A percentile compares a stretch with the other conserved stretches of the same genome.
phyloP scores from a whole-genome alignment of 2,797 vertebrate species.

The Etheostoma perlongum region DNA sequence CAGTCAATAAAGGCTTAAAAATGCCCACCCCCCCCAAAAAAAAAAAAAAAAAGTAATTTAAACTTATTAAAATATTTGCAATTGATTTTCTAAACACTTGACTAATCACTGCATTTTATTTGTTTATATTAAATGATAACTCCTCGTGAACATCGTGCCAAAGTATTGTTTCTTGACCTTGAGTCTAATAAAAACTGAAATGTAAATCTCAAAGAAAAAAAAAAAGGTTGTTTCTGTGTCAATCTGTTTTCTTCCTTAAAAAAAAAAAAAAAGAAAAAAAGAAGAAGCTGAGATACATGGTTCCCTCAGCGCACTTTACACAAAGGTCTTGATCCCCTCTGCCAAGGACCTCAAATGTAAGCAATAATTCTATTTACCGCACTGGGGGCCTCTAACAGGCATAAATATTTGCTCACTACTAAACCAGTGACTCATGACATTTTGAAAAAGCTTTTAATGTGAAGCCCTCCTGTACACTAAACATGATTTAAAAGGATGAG shows the following conservation, averaged over 20 bases:
- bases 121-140: slow-evolving; percentile 43
- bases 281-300: slow-evolving; percentile 47
- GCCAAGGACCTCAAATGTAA: slow-evolving; percentile 82
- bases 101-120: not conserved
- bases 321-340: slow-evolving; percentile 68
- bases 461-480: slow-evolving; percentile 79
- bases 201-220: slow-evolving; percentile 51
- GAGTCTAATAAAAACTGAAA: slow-evolving; percentile 55
- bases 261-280: slow-evolving; percentile 35
- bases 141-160: slow-evolving; percentile 12
- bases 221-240: slow-evolving; percentile 61
- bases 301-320: slow-evolving; percentile 60
- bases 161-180: slow-evolving; percentile 35
- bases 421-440: slow-evolving; percentile 87
- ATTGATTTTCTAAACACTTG: not conserved
- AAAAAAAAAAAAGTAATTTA: too few relatives aligned
- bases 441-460: slow-evolving; percentile 84
- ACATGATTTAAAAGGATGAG: slow-evolving; percentile 80
- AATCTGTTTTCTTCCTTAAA: slow-evolving; percentile 56
- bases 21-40: too few relatives aligned
- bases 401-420: slow-evolving; percentile 88
- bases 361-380: slow-evolving; percentile 85
- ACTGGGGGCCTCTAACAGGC: slow-evolving; percentile 83
- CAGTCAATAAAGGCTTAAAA: too few relatives aligned
- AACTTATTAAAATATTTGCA: not conserved